Percentiles rank a stretch among this genome's conserved stretches.
Evolutionary conservation across 2,888 invertebrate genomes (phyloP).

Genomic region (Diarsia rubi): DNA sequence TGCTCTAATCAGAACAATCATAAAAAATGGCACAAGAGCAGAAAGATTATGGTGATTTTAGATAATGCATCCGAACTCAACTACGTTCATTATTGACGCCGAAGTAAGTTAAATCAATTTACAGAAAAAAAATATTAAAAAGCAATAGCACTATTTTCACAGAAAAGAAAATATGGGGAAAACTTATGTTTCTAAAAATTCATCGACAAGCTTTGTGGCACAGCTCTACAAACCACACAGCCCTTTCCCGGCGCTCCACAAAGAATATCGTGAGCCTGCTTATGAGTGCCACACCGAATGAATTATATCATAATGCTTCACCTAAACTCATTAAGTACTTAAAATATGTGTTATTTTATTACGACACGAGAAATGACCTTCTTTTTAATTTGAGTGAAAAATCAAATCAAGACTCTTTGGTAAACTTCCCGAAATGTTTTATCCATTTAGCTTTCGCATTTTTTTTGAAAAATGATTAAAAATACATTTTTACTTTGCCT

Average conservation of each 20-base stretch:
- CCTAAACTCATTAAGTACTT: slow-evolving; percentile 60
- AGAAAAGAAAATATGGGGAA: neutral
- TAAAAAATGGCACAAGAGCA: too few species aligned
- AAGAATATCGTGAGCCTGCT: slow-evolving; percentile 70
- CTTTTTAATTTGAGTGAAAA: slow-evolving; percentile 57
- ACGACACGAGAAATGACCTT: slow-evolving; percentile 40
- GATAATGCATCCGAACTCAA: too few species aligned
- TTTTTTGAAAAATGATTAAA: neutral
- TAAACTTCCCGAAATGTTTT: slow-evolving; percentile 21
- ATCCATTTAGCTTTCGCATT: neutral
- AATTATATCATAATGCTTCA: slow-evolving; percentile 62
- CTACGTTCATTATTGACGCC: too few species aligned
- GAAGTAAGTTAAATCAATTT: neutral
- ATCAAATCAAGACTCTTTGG: slow-evolving; percentile 45
- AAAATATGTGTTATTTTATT: slow-evolving; percentile 51
- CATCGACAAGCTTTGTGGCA: slow-evolving; percentile 35
- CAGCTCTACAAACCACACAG: slow-evolving; percentile 65
- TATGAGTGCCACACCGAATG: slow-evolving; percentile 66
- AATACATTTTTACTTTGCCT: neutral
- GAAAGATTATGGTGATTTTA: neutral
- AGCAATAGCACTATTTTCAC: neutral
- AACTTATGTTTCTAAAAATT: neutral
- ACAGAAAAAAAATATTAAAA: neutral
- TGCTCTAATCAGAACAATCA: too few species aligned
- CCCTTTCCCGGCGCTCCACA: slow-evolving; percentile 64